A percentile compares a stretch with the other conserved stretches of the same genome.
phyloP scores from a whole-genome alignment of 2,888 invertebrate genomes.

The Noctua pronuba region DNA sequence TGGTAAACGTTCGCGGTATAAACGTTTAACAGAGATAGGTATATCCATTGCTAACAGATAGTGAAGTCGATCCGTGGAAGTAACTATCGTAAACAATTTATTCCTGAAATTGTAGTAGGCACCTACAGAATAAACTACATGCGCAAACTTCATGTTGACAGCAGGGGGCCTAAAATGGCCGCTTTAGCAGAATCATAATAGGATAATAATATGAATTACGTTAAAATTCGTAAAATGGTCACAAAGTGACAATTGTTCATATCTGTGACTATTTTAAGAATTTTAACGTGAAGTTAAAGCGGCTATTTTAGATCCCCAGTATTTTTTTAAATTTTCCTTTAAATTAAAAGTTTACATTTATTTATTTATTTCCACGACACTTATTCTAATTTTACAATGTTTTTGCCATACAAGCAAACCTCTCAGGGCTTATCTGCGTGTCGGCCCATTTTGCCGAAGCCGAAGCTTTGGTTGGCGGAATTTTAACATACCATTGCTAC shows the following conservation, averaged over 20 bases:
- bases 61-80: background rate
- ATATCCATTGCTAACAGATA: background rate
- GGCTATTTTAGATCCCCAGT: background rate
- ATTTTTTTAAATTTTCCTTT: too few species aligned
- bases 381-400: too few species aligned
- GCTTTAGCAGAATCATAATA: background rate
- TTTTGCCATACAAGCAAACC: too few species aligned
- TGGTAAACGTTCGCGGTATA: slow-evolving; percentile 30
- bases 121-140: background rate
- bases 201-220: too few species aligned
- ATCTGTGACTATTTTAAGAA: background rate
- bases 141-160: background rate
- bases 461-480: background rate
- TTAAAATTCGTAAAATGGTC: background rate
- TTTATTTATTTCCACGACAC: too few species aligned
- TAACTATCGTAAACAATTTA: background rate
- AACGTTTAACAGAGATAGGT: slow-evolving; percentile 25
- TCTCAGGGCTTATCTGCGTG: too few species aligned
- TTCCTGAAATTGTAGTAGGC: background rate
- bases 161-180: background rate
- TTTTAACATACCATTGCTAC: slow-evolving; percentile 35
- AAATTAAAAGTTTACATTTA: too few species aligned
- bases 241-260: too few species aligned
- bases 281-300: background rate
- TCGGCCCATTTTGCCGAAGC: too few species aligned